Conservation (phyloP, 2,888 invertebrate species). For the Panzeria rudis region DNA sequence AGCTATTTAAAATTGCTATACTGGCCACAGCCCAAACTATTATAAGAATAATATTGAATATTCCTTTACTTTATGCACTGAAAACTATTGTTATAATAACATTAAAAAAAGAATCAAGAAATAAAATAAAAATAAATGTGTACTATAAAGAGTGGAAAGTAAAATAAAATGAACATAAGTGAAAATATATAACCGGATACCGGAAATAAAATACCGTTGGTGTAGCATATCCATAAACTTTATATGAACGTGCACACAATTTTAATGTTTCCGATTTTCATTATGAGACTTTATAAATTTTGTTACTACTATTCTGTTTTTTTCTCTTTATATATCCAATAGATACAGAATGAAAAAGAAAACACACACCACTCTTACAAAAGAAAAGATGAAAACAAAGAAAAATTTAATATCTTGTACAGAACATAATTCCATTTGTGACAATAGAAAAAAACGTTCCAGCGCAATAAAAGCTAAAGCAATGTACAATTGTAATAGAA, state of each 20-base stretch:
- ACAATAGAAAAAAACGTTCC: constrained; percentile 55
- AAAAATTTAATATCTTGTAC: not conserved
- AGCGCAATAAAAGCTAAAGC: constrained; percentile 47
- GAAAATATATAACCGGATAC: constrained; percentile 59
- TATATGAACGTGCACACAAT: constrained; percentile 73
- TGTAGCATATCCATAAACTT: constrained; percentile 72
- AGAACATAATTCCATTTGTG: constrained; percentile 60
- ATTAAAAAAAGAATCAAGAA: constrained; percentile 22
- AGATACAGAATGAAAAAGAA: not conserved
- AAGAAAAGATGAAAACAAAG: constrained; percentile 16
- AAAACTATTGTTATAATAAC: constrained; percentile 22
- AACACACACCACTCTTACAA: constrained; percentile 16
- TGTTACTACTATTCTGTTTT: constrained; percentile 75
- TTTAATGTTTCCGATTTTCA: constrained; percentile 73
- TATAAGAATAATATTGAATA: not conserved
- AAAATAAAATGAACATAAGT: constrained; percentile 31
- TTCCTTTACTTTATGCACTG: not conserved
- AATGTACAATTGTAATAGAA: not conserved
- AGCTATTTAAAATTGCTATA: not conserved
- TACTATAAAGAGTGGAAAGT: not conserved
- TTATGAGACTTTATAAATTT: constrained; percentile 71
- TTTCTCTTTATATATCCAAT: not conserved
- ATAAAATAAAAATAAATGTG: constrained; percentile 55
- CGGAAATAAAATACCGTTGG: constrained; percentile 65
- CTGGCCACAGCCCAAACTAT: not conserved